These are phyloP conservation scores for Hoplodrina blanda DNA, from an alignment of 2,888 invertebrate genomes.

Conservation along the genomic window DNA sequence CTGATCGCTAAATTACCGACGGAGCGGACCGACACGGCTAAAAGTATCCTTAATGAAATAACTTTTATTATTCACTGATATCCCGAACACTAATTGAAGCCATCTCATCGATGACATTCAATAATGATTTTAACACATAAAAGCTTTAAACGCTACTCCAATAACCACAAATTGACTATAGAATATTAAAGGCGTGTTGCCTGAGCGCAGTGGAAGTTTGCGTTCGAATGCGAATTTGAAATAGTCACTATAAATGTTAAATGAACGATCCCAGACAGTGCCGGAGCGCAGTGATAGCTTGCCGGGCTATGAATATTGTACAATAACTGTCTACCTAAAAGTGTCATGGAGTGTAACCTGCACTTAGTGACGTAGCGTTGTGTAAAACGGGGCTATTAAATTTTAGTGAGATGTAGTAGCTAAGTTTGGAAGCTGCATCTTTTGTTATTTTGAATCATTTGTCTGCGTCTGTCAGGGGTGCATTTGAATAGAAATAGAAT, in stretches of 20 bases:
- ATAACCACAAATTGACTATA: constrained; percentile 69
- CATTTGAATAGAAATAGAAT: neutral
- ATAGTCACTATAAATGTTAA: constrained; percentile 77
- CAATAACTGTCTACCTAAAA: constrained; percentile 47
- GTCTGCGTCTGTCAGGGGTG: neutral
- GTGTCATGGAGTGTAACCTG: constrained; percentile 27
- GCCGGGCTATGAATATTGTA: constrained; percentile 50
- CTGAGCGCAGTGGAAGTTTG: constrained; percentile 65
- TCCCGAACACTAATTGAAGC: neutral
- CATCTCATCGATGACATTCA: constrained; percentile 4
- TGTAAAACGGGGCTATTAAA: constrained; percentile 20
- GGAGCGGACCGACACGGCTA: too few species aligned
- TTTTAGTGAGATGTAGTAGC: constrained; percentile 1
- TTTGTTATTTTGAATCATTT: constrained; percentile 8
- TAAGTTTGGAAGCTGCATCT: neutral
- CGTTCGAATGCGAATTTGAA: constrained; percentile 73
- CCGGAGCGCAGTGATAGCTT: constrained; percentile 51
- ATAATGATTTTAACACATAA: constrained; percentile 36
- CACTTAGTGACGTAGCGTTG: constrained; percentile 32
- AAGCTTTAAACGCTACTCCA: constrained; percentile 54
- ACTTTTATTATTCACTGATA: neutral
- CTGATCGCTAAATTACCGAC: too few species aligned
- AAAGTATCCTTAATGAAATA: neutral
- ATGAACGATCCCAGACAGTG: constrained; percentile 67
- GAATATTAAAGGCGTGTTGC: constrained; percentile 70